Percentiles rank a stretch among this genome's conserved stretches.
Evolutionary conservation across 2,797 vertebrate genomes (phyloP).

Genomic region (Sebastes taczanowskii): DNA sequence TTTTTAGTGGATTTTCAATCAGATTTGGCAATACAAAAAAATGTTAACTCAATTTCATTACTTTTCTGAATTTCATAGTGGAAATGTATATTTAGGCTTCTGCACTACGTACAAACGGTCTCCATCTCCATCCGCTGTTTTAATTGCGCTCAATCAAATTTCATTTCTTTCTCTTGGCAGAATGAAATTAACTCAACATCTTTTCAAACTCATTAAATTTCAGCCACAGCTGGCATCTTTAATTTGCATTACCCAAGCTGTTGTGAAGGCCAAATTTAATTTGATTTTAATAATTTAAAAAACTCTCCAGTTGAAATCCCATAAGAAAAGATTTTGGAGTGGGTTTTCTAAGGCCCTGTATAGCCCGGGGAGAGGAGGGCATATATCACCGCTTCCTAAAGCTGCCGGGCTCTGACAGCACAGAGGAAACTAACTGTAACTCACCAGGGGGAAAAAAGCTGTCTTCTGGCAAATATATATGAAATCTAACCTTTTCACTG

Average conservation of each 20-base stretch:
- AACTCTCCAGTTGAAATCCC: slow-evolving; percentile 77
- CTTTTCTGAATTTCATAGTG: slow-evolving; percentile 12
- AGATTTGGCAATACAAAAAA: slow-evolving; percentile 1
- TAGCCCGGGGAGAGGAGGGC: slow-evolving; percentile 71
- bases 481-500: slow-evolving; percentile 65
- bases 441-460: slow-evolving; percentile 41
- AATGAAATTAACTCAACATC: slow-evolving; percentile 70
- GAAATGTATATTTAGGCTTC: slow-evolving; percentile 38
- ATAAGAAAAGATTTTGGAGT: slow-evolving; percentile 74
- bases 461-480: slow-evolving; percentile 64
- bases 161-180: slow-evolving; percentile 42
- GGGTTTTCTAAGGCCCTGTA: slow-evolving; percentile 78
- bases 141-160: slow-evolving; percentile 55
- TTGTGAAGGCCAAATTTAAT: slow-evolving; percentile 85
- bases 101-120: slow-evolving; percentile 14
- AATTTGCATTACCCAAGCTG: slow-evolving; percentile 82
- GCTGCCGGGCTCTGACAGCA: slow-evolving; percentile 66
- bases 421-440: slow-evolving; percentile 56
- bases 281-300: slow-evolving; percentile 86
- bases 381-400: slow-evolving; percentile 75
- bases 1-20: background rate
- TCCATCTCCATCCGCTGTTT: slow-evolving; percentile 31
- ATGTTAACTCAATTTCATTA: slow-evolving; percentile 15
- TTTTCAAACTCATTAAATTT: slow-evolving; percentile 80
- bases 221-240: slow-evolving; percentile 81